These are phyloP conservation scores for Anthopleura xanthogrammica DNA, from an alignment of 92 coral and sea anemone species.

Conservation along the genomic window DNA sequence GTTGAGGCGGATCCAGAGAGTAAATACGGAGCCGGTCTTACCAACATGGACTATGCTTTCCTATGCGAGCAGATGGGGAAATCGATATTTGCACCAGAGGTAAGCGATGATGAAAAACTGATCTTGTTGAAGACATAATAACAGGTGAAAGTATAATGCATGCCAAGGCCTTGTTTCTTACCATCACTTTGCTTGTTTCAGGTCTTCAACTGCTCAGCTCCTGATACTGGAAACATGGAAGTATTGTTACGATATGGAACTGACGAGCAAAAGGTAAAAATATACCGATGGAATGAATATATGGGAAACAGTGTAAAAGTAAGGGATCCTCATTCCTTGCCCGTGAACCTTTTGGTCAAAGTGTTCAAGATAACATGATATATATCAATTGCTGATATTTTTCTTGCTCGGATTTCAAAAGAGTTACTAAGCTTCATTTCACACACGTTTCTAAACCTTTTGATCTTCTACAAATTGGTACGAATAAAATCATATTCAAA, in stretches of 20 bases:
- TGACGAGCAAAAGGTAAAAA: conserved; percentile 70
- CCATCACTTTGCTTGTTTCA: conserved; percentile 9
- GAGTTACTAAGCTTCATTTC: no score
- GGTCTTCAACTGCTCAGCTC: conserved; percentile 98
- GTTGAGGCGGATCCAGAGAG: conserved; percentile 77
- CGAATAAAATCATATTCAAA: no score
- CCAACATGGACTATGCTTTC: conserved; percentile 91
- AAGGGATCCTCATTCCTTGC: no score
- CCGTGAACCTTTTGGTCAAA: no score
- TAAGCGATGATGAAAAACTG: background rate
- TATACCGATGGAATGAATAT: background rate
- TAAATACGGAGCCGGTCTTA: conserved; percentile 82
- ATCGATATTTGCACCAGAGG: conserved; percentile 86
- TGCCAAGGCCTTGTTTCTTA: no score
- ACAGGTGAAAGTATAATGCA: no score
- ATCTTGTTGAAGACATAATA: background rate
- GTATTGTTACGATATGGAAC: conserved; percentile 93
- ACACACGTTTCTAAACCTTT: no score
- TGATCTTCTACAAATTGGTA: no score
- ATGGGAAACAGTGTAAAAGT: background rate
- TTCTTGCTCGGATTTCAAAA: no score
- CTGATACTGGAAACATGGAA: conserved; percentile 99
- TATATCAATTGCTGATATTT: no score
- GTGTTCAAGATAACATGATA: no score
- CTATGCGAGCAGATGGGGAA: conserved; percentile 92